Evolutionary conservation across 1,140 invertebrate species (phyloP).

Genomic region (Trichonephila inaurata): DNA sequence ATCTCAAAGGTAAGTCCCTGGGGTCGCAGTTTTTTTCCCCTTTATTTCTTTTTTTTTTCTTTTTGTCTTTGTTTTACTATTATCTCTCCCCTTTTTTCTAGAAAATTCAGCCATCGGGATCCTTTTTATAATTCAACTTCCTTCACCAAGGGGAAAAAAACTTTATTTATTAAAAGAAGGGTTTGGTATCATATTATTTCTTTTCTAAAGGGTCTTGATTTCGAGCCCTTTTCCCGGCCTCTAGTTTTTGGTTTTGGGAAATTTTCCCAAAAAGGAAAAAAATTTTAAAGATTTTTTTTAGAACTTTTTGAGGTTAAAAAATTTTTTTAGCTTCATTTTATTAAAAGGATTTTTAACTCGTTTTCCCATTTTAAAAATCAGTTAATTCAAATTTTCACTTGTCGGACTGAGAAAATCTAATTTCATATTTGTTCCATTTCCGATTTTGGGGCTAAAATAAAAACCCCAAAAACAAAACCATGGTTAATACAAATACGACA

Average conservation of each 20-base stretch:
- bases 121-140: constrained; percentile 16
- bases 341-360: too few species aligned
- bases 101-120: constrained; percentile 30
- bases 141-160: too few species aligned
- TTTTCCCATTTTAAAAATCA: too few species aligned
- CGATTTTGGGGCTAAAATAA: too few species aligned
- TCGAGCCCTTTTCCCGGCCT: not conserved
- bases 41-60: too few species aligned
- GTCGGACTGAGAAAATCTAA: too few species aligned
- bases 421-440: too few species aligned
- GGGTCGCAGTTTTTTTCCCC: constrained; percentile 42
- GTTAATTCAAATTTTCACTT: too few species aligned
- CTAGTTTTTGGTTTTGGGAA: not conserved
- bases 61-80: not conserved
- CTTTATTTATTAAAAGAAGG: constrained; percentile 32
- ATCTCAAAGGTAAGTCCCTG: constrained; percentile 4
- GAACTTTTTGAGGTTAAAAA: too few species aligned
- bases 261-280: not conserved
- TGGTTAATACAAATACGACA: too few species aligned
- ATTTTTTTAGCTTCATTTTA: too few species aligned
- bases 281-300: not conserved
- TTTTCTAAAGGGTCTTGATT: not conserved
- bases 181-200: not conserved
- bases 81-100: not conserved
- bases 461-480: too few species aligned